A percentile compares a stretch with the other conserved stretches of the same genome.
These are phyloP conservation scores for Nyctibius bracteatus DNA, from an alignment of 2,113 vertebrate genomes.

Conservation along the genomic window DNA sequence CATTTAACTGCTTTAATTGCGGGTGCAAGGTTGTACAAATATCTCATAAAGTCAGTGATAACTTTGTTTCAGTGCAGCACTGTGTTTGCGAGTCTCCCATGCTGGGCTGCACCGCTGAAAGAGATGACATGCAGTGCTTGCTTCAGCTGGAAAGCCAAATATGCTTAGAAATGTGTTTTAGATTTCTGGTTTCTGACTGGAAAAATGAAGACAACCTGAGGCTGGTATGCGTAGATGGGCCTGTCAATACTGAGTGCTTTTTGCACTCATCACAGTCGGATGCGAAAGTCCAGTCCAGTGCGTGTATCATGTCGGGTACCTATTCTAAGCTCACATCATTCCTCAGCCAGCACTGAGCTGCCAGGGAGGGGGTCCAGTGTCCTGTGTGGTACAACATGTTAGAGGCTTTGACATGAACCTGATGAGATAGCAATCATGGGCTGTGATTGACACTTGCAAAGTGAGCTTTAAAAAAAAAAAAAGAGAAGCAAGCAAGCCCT, in stretches of 20 bases:
- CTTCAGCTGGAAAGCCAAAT: background rate
- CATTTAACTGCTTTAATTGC: background rate
- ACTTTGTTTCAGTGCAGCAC: background rate
- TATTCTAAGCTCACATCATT: background rate
- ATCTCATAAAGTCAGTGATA: background rate
- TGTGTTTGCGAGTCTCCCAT: background rate
- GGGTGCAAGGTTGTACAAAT: background rate
- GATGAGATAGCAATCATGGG: background rate
- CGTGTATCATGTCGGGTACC: background rate
- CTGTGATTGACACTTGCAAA: slow-evolving; percentile 10
- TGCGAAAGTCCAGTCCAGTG: background rate
- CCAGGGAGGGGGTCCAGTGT: background rate
- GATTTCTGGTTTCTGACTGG: background rate
- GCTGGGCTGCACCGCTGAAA: background rate
- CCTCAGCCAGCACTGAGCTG: background rate
- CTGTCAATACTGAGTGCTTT: background rate
- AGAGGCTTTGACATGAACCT: background rate
- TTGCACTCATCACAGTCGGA: background rate
- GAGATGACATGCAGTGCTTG: background rate
- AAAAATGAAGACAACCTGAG: background rate
- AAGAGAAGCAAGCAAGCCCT: background rate
- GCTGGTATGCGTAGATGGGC: background rate
- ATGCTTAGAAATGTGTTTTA: background rate
- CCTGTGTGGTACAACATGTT: background rate
- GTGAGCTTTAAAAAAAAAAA: background rate